Percentiles rank a stretch among this genome's conserved stretches.
Evolutionary conservation across 2,797 vertebrate genomes (phyloP).

Genomic region (Halcyon smyrnensis): DNA sequence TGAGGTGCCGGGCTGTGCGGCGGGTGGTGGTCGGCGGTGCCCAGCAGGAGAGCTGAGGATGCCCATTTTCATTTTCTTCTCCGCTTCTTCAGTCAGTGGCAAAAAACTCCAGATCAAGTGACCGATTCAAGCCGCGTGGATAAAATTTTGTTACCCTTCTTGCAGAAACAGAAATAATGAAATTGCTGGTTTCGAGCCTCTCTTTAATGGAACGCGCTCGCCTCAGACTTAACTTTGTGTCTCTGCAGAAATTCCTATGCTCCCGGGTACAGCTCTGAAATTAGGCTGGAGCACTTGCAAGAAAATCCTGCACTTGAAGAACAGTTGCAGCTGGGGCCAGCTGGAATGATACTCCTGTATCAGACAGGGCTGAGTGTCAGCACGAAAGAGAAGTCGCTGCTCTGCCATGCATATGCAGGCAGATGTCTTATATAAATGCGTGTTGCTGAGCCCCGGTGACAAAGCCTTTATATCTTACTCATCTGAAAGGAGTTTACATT

Average conservation of each 20-base stretch:
- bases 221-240: neutral
- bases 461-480: neutral
- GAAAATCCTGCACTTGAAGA: constrained; percentile 29
- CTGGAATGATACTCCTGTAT: neutral
- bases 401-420: neutral
- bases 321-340: neutral
- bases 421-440: neutral
- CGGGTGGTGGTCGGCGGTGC: no score
- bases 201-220: constrained; percentile 22
- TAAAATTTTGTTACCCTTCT: neutral
- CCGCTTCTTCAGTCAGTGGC: neutral
- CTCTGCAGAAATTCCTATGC: neutral
- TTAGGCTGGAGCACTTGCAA: constrained; percentile 12
- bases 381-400: neutral
- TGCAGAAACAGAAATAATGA: neutral
- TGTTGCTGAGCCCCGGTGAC: neutral
- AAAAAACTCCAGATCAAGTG: neutral
- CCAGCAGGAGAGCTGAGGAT: neutral
- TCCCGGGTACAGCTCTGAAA: neutral
- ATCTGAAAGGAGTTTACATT: constrained; percentile 26
- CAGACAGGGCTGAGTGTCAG: neutral
- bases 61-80: neutral
- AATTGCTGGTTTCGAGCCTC: neutral
- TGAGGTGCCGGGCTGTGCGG: neutral
- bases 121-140: neutral